Base-by-base conservation (phyloP, 2,113 vertebrate genomes). In the Oryzias curvinotus region DNA sequence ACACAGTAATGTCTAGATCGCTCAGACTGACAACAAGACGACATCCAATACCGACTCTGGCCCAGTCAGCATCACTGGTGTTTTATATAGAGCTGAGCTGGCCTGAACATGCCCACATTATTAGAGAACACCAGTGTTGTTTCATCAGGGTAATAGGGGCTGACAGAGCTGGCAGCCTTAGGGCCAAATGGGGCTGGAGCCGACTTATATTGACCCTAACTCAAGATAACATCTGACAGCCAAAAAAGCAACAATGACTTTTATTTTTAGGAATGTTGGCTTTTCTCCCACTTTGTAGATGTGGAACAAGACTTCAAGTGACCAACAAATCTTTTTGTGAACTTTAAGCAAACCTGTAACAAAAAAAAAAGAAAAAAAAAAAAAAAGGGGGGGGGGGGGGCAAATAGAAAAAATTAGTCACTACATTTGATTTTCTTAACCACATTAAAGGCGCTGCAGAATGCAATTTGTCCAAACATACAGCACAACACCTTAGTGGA, bases 1-100 rank as follows among this genome's bases (percentile, higher is more conserved):
- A 73, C 64, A 81, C 83, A 55, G 62, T 78, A 54, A 85, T 89
- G 84, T 87, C 63, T 66, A 56, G 70, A 82, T 51, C 63, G 65
- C 52, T 44, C 51, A 68, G 74, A 70, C 57, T 23, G 42, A 85
- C 80, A 82, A 84, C 75, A 87, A 65, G 26, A 21, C 66, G 61
- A 83, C 65, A 81, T 64, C 69, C 51, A 73, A 84, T 73, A 83
- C 77, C 30, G 78, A 66, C 60, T 82, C 58, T 53, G 57, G 66
- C 48, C 55, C 58, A 49, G 67, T 71, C 77, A 80, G 79, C 84
- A 77, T 61, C 65, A 62, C 57, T 17, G 67, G 52, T 45, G 58
- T 66, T 65, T 72, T 47, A 49, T 60, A 62, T 15, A 50, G 51
- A 65, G 64, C 65, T 57, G 52, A 71, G 57, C 21, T 15, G 61